Conservation (phyloP, 2,797 vertebrate genomes). For the Sebastes vulpes region DNA sequence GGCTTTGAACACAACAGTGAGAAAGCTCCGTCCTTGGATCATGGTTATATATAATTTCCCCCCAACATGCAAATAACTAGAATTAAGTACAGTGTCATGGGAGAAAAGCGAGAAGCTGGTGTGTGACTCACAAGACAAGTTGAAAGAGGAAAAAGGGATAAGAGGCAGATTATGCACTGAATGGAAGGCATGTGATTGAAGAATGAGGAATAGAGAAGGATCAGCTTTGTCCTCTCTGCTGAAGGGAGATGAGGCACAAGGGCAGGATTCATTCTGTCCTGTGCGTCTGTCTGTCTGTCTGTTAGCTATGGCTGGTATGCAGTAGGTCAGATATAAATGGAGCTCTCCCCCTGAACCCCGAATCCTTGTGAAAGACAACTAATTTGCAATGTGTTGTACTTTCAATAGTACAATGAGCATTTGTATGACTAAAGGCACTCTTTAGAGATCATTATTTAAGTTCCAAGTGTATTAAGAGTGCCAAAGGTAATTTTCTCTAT, state of each 20-base stretch:
- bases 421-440: constrained; percentile 34
- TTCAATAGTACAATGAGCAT: background rate
- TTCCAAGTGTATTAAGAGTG: constrained; percentile 8
- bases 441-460: background rate
- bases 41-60: background rate
- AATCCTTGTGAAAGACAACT: background rate
- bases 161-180: constrained; percentile 16
- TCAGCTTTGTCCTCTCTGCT: constrained; percentile 14
- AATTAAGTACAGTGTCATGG: background rate
- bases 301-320: background rate
- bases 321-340: constrained; percentile 12
- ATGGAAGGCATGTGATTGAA: constrained; percentile 19
- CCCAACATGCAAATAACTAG: background rate
- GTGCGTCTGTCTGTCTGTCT: background rate
- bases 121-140: constrained; percentile 3
- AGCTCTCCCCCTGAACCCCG: background rate
- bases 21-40: constrained; percentile 1
- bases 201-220: constrained; percentile 1
- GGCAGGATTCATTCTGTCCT: background rate
- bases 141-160: constrained; percentile 30
- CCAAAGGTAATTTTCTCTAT: background rate
- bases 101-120: background rate
- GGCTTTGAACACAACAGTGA: constrained; percentile 2
- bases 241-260: constrained; percentile 14
- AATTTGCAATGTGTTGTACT: background rate